Evolutionary conservation across 2,797 vertebrate species (phyloP).

Genomic region (Gallirallus australis): DNA sequence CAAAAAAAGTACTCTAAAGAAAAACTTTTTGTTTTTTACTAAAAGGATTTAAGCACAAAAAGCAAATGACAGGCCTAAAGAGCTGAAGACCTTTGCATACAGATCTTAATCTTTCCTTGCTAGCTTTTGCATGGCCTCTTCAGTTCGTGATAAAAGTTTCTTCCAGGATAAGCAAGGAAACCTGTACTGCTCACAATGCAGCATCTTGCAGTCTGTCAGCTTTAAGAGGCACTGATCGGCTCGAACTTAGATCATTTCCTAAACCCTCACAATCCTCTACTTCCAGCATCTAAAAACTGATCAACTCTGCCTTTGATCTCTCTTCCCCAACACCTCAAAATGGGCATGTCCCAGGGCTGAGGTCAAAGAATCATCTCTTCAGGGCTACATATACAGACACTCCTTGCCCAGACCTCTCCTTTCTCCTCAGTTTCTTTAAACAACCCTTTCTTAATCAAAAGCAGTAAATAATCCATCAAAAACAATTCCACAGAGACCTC

Average conservation of each 20-base stretch:
- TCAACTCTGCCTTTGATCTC: conserved; percentile 3
- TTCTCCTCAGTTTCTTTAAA: conserved; percentile 10
- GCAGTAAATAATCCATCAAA: background rate
- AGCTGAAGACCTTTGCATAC: background rate
- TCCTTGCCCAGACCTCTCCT: background rate
- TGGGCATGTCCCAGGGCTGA: background rate
- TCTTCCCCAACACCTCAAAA: background rate
- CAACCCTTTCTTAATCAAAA: background rate
- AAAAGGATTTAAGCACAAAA: background rate
- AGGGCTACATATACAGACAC: background rate
- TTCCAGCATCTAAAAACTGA: background rate
- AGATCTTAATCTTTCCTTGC: background rate
- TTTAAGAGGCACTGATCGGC: background rate
- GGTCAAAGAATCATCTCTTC: background rate
- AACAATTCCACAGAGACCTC: background rate
- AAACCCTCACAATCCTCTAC: background rate
- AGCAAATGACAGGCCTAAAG: background rate
- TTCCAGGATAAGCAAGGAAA: background rate
- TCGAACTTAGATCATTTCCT: background rate
- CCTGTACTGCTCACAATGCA: background rate
- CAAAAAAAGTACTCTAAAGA: background rate
- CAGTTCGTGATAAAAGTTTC: background rate
- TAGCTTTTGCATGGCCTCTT: background rate
- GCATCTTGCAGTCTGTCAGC: background rate
- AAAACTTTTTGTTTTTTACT: background rate